Evolutionary conservation across 2,888 invertebrate genomes (phyloP), one percentile per base, ranked within the genome.

Genomic region (Ectemnius continuus): DNA sequence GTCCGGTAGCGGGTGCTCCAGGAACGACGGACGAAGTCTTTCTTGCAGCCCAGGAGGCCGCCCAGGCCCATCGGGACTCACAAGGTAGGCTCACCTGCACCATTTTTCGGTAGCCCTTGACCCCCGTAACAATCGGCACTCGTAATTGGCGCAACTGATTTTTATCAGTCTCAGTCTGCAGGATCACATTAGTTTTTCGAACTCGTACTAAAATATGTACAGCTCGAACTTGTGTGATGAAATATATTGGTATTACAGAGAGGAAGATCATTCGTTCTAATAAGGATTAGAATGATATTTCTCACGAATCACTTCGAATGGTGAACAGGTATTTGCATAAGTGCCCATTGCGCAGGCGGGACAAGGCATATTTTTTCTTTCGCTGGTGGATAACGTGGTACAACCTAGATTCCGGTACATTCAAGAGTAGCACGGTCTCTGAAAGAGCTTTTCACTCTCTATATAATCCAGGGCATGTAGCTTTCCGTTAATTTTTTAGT

Each of bases 21-120:
- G 91, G 91, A 82, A 85, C 91, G 58, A 90, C 89, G 92, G 97
- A 97, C 89, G 96, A 97, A 93, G 94, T 96, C 89, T 94, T 94
- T 90, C 94, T 96, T 93, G 95, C 95, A 91, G 95, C 96, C 91
- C 96, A 95, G 93, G 96, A 96, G 91, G 93, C 93, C 88, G 93
- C 93, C 78, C 93, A 93, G 92, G 94, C 94, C 92, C 96, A 96
- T 92, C 94, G 96, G 92, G 97, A 97, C 93, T 95, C 96, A 91
- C 96, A 97, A 97, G 97, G 97, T 97, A 96, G 95, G 96, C 92
- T 92, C 92, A 92, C 90, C 90, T 89, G 91, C 89, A 88, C 89
- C 90, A 88, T 86, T 89, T 87, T 76, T 75, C 86, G 88, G 78
- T 76, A 73, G 85, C 75, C 86, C 78, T 84, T 83, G 84, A 76